Evolutionary conservation across 1,140 invertebrate genomes (phyloP).

Genomic region (Paraescarpia echinospica): DNA sequence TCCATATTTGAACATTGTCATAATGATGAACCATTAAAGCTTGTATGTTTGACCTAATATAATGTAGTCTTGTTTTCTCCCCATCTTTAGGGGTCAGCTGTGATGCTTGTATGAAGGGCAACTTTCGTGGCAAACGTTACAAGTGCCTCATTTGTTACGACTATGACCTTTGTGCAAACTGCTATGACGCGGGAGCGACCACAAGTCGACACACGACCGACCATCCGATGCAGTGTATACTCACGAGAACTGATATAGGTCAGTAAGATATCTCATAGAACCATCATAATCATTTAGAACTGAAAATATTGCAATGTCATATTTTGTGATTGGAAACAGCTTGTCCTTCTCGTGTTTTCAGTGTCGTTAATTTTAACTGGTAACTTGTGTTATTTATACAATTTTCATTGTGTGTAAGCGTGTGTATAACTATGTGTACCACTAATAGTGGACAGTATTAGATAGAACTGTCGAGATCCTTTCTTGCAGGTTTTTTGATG

Average conservation of each 20-base stretch:
- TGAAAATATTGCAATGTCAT: background rate
- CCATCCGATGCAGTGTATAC: constrained; percentile 98
- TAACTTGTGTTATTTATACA: background rate
- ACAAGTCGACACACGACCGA: constrained; percentile 90
- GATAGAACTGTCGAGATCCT: no score
- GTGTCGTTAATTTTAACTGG: background rate
- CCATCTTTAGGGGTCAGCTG: constrained; percentile 81
- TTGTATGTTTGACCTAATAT: no score
- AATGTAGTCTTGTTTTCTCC: no score
- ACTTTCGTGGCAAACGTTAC: constrained; percentile 94
- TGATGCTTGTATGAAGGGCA: constrained; percentile 98
- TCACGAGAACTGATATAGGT: constrained; percentile 92
- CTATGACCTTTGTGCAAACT: constrained; percentile 96
- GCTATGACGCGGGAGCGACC: constrained; percentile 91
- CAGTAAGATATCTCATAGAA: constrained; percentile 23
- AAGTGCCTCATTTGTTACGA: constrained; percentile 99
- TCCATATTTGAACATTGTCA: no score
- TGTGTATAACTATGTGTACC: background rate
- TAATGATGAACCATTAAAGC: no score
- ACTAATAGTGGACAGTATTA: no score
- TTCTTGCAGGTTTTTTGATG: no score
- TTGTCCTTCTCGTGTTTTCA: background rate
- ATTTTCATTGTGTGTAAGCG: background rate
- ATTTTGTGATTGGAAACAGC: background rate
- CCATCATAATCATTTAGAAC: background rate